A percentile compares a stretch with the other conserved stretches of the same genome.
Conservation (phyloP, 92 coral and sea anemone genomes). For the Nematostella vectensis region DNA sequence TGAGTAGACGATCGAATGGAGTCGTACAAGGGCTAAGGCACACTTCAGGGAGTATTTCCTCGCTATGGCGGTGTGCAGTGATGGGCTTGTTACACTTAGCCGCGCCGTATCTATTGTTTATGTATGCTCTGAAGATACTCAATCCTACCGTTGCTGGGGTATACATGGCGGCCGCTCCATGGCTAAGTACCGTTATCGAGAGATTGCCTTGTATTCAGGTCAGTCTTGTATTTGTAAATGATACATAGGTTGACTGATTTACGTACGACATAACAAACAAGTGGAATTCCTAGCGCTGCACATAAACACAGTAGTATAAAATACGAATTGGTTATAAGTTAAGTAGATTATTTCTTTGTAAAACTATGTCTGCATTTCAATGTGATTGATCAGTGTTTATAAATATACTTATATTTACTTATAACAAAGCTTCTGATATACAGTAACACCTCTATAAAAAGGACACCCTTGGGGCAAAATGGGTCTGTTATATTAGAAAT, state of each 20-base stretch:
- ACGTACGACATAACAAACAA: background rate
- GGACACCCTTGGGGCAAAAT: too few species aligned
- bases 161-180: conserved; percentile 89
- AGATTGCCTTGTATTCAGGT: conserved; percentile 63
- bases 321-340: too few species aligned
- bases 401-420: too few species aligned
- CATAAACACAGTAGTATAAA: background rate
- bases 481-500: too few species aligned
- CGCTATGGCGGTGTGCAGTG: conserved; percentile 75
- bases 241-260: background rate
- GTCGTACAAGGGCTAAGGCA: conserved; percentile 32
- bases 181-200: conserved; percentile 70
- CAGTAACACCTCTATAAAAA: too few species aligned
- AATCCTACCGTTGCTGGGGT: conserved; percentile 86
- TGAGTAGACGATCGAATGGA: conserved; percentile 45
- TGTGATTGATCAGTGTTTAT: too few species aligned
- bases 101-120: conserved; percentile 85
- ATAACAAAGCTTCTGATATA: too few species aligned
- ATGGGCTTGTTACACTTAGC: conserved; percentile 86
- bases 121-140: conserved; percentile 66
- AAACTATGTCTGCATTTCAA: too few species aligned
- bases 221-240: conserved; percentile 16
- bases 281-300: background rate
- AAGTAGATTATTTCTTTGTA: too few species aligned
- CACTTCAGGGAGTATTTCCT: conserved; percentile 37